phyloP scores from a whole-genome alignment of 2,797 vertebrate genomes.

The Sphenodon punctatus region DNA sequence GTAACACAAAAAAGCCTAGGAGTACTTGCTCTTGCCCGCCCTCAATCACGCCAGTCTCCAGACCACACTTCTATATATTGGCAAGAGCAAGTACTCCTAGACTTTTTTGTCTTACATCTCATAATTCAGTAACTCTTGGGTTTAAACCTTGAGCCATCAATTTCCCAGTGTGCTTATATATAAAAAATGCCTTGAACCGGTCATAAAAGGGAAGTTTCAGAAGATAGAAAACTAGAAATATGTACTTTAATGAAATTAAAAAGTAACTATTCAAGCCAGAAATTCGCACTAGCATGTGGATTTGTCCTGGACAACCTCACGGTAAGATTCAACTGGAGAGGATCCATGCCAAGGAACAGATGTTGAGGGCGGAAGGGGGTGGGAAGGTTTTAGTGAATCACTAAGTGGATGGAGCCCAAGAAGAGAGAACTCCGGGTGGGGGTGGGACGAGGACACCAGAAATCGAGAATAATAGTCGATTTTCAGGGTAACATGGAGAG shows the following conservation, averaged over 20 bases:
- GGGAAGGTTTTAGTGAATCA: constrained; percentile 41
- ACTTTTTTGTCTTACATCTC: no score
- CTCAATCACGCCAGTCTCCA: constrained; percentile 71
- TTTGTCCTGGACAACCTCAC: constrained; percentile 2
- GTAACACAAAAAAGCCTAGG: constrained; percentile 32
- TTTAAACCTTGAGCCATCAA: no score
- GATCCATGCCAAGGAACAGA: constrained; percentile 12
- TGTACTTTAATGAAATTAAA: constrained; percentile 33
- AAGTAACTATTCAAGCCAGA: constrained; percentile 62
- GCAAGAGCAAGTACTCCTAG: no score
- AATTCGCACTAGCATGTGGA: constrained; percentile 42
- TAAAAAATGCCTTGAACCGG: constrained; percentile 51
- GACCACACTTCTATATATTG: constrained; percentile 17
- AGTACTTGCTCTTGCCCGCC: constrained; percentile 49
- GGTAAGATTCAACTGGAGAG: not conserved
- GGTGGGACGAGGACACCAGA: no score
- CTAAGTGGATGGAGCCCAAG: constrained; percentile 21
- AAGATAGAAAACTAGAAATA: constrained; percentile 72
- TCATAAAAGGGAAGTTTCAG: constrained; percentile 52
- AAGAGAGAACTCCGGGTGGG: no score
- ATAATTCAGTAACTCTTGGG: no score
- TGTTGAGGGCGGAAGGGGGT: no score
- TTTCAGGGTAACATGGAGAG: no score
- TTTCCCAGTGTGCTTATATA: constrained; percentile 49
- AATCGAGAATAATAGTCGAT: no score